A percentile compares a stretch with the other conserved stretches of the same genome.
Evolutionary conservation across 2,113 vertebrate genomes (phyloP).

Genomic region (Nyctereutes procyonoides): DNA sequence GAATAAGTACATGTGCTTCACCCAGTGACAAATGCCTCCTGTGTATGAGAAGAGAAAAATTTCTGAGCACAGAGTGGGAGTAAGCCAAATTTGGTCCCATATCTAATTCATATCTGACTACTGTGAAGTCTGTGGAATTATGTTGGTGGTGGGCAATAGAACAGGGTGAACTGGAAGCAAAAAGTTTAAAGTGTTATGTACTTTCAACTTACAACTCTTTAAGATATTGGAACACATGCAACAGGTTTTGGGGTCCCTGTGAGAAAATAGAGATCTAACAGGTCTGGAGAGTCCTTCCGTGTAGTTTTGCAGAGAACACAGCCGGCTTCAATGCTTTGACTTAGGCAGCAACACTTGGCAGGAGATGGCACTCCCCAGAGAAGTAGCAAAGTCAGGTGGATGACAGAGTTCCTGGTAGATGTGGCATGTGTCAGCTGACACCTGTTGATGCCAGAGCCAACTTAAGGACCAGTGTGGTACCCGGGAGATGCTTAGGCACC

Average conservation of each 20-base stretch:
- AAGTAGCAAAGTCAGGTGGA: background rate
- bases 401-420: background rate
- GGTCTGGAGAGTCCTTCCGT: background rate
- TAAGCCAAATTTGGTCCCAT: background rate
- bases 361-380: background rate
- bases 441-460: background rate
- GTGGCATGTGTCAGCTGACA: background rate
- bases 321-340: background rate
- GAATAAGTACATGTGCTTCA: background rate
- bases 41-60: background rate
- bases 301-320: background rate
- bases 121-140: background rate
- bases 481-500: background rate
- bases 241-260: background rate
- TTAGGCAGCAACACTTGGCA: fast-evolving
- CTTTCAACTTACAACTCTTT: background rate
- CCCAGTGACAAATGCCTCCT: background rate
- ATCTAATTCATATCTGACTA: background rate
- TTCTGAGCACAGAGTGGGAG: background rate
- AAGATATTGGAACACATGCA: background rate
- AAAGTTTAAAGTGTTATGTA: background rate
- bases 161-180: background rate
- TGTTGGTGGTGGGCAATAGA: background rate
- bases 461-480: background rate
- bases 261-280: background rate